These are phyloP conservation scores for Lordiphosa mommai DNA, from an alignment of 1,140 invertebrate genomes.

Conservation along the genomic window DNA sequence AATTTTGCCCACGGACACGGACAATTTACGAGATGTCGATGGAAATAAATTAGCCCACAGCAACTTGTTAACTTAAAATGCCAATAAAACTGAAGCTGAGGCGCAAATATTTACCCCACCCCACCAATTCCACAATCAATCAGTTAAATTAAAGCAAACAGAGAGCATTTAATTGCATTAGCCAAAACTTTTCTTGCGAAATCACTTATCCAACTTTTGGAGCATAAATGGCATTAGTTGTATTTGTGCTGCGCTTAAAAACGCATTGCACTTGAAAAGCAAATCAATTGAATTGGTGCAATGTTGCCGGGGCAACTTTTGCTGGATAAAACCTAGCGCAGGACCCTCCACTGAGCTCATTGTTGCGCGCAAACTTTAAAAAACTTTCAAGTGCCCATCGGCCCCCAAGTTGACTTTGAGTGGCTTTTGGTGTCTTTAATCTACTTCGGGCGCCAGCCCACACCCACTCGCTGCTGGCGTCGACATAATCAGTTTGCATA, in stretches of 20 bases:
- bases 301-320: conserved; percentile 50
- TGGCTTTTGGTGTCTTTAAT: conserved; percentile 65
- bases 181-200: conserved; percentile 11
- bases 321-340: conserved; percentile 42
- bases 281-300: conserved; percentile 65
- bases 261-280: conserved; percentile 45
- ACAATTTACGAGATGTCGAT: conserved; percentile 52
- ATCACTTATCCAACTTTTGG: conserved; percentile 43
- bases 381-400: conserved; percentile 49
- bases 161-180: conserved; percentile 26
- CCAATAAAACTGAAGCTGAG: conserved; percentile 58
- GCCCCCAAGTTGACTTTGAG: conserved; percentile 51
- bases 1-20: conserved; percentile 33
- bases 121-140: conserved; percentile 26
- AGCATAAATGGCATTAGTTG: conserved; percentile 56
- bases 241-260: conserved; percentile 60
- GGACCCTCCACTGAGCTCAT: conserved; percentile 28
- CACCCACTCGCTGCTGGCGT: neutral
- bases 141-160: conserved; percentile 43
- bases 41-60: conserved; percentile 58
- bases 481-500: conserved; percentile 51
- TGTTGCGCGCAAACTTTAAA: conserved; percentile 58
- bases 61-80: conserved; percentile 63
- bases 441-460: conserved; percentile 31
- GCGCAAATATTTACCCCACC: conserved; percentile 41